These are phyloP conservation scores for Acanthococcus lagerstroemiae DNA, from an alignment of 2,888 invertebrate genomes.

Conservation along the genomic window DNA sequence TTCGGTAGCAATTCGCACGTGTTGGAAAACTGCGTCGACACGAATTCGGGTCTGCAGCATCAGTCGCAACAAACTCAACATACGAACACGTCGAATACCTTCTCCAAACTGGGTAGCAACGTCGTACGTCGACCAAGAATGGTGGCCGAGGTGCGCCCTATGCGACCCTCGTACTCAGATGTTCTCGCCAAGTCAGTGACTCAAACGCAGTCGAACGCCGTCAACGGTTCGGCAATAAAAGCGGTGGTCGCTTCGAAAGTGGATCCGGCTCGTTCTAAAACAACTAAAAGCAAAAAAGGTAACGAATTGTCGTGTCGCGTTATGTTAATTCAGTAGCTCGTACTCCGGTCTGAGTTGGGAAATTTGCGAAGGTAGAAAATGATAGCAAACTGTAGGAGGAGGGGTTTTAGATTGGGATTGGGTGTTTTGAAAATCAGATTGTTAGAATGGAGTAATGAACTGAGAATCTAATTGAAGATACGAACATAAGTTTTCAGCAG, in stretches of 20 bases:
- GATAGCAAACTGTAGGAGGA: no score
- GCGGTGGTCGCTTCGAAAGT: constrained; percentile 31
- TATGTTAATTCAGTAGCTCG: no score
- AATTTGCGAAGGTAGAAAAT: no score
- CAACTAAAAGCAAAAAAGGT: constrained; percentile 41
- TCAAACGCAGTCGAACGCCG: constrained; percentile 40
- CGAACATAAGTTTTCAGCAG: no score
- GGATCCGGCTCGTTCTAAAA: constrained; percentile 40
- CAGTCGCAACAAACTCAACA: constrained; percentile 39
- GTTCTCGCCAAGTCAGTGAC: constrained; percentile 60
- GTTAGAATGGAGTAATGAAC: no score
- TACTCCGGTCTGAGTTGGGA: no score
- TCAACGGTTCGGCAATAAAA: constrained; percentile 31
- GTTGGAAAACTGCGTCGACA: constrained; percentile 11
- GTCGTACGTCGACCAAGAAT: constrained; percentile 47
- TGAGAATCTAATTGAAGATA: no score
- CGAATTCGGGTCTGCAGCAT: constrained; percentile 36
- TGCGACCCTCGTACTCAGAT: constrained; percentile 77
- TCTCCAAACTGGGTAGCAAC: constrained; percentile 46
- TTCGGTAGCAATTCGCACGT: constrained; percentile 46
- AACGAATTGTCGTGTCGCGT: constrained; percentile 26
- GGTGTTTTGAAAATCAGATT: no score
- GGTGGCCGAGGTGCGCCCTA: constrained; percentile 68
- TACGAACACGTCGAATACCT: constrained; percentile 9
- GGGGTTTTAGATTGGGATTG: no score